Evolutionary conservation across 2,888 invertebrate species (phyloP), one percentile per base, ranked within the genome.

Genomic region (Ectemnius lituratus): DNA sequence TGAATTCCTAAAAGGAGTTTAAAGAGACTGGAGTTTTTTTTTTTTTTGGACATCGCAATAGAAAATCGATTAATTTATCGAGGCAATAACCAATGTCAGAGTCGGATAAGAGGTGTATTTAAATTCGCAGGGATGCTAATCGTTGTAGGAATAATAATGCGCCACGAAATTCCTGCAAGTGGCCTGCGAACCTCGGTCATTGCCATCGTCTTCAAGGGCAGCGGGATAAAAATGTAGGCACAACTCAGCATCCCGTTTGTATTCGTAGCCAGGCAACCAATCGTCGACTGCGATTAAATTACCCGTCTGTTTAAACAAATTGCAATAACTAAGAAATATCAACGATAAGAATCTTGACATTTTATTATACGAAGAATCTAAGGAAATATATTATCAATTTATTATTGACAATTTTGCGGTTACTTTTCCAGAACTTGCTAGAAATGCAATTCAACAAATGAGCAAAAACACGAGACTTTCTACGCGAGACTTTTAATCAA

Each of bases 121-220:
- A 62, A 70, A 62, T 67, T 46, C 13, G 3, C n/a, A 1, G 13
- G 14, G 37, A 18, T 23, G 23, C 47, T 67, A 63, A 74, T 71
- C 62, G 11, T 20, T 28, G 13, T 49, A 47, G 14, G 58, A 11
- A 27, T 74, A 62, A 63, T 56, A 49, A 66, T 52, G n/a, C 57
- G 52, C 49, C 47, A 67, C 27, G 28, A 68, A 67, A 67, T 72
- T 72, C 72, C 23, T 65, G 37, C 64, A 60, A 27, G 16, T 23
- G 8, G 37, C 1, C 62, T 20, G 28, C 62, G 58, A 65, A 37
- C 37, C 20, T 57, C 20, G 75, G 75, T 72, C 75, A 67, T 75
- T 72, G 75, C 28, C 75, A 28, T 28, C 58, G 49, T 23, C 18
- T 46, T 68, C 75, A 75, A 75, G 75, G 75, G 14, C 57, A 58